A percentile compares a stretch with the other conserved stretches of the same genome.
Evolutionary conservation across 2,113 vertebrate genomes (phyloP).

Genomic region (Paedocypris sp.): DNA sequence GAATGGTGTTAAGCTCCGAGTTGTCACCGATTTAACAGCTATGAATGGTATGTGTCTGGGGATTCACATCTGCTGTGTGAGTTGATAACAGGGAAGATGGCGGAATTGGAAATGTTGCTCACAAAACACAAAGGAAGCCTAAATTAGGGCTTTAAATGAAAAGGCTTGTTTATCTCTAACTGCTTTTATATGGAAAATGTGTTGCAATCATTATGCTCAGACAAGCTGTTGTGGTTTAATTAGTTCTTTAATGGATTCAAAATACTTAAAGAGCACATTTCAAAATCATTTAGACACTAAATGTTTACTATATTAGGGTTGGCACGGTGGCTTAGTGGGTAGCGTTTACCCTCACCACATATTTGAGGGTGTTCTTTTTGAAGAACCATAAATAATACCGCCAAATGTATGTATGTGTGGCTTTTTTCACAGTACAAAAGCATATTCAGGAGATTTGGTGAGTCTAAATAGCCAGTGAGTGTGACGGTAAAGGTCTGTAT

Average conservation of each 20-base stretch:
- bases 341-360: no score
- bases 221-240: not conserved
- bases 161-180: not conserved
- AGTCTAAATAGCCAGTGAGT: no score
- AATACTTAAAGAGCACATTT: not conserved
- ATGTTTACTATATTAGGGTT: no score
- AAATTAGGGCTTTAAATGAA: not conserved
- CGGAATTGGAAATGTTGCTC: no score
- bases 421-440: no score
- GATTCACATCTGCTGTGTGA: slow-evolving; percentile 4
- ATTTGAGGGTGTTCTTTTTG: no score
- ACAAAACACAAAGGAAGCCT: no score
- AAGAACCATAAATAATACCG: no score
- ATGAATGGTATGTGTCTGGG: not conserved
- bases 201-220: not conserved
- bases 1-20: slow-evolving; percentile 41
- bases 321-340: no score
- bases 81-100: not conserved
- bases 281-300: not conserved
- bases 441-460: no score
- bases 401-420: no score
- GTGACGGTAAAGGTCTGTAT: no score
- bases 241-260: not conserved
- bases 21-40: slow-evolving; percentile 36
- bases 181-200: not conserved